Percentiles rank a stretch among this genome's conserved stretches.
These are phyloP conservation scores for Hypocryptadius cinnamomeus DNA, from an alignment of 2,113 vertebrate genomes.

Conservation along the genomic window DNA sequence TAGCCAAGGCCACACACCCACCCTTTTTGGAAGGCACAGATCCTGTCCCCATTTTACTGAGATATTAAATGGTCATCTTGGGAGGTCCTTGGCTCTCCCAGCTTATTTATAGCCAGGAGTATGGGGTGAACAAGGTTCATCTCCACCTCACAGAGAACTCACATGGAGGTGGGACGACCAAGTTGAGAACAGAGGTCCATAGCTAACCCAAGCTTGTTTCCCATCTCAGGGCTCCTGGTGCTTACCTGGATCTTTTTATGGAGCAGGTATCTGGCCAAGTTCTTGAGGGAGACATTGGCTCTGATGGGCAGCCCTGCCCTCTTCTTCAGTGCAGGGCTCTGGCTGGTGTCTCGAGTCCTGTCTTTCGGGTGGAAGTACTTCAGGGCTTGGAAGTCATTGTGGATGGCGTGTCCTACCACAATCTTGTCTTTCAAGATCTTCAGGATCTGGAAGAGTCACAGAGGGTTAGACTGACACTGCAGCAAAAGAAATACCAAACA, in stretches of 20 bases:
- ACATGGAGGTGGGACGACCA: neutral
- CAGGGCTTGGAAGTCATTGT: conserved; percentile 85
- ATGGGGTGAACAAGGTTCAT: neutral
- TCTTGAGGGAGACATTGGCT: conserved; percentile 75
- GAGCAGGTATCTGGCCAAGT: conserved; percentile 76
- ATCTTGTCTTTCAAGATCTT: conserved; percentile 84
- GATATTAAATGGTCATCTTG: neutral
- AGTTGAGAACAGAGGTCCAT: neutral
- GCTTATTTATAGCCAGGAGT: neutral
- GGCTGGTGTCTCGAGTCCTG: conserved; percentile 84
- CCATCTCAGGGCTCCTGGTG: neutral
- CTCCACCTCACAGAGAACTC: neutral
- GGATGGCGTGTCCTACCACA: conserved; percentile 87
- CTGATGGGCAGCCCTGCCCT: conserved; percentile 51
- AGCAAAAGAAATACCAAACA: neutral
- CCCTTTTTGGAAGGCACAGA: neutral
- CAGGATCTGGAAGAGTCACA: conserved; percentile 72
- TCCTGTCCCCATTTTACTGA: neutral
- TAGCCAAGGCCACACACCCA: neutral
- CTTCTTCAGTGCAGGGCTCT: conserved; percentile 62
- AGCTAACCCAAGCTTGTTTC: neutral
- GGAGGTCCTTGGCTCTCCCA: neutral
- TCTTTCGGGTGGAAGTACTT: conserved; percentile 74
- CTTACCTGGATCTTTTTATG: conserved; percentile 88
- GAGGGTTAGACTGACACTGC: neutral